phyloP scores from a whole-genome alignment of 2,113 vertebrate species.

The Petrocephalus zakoni region DNA sequence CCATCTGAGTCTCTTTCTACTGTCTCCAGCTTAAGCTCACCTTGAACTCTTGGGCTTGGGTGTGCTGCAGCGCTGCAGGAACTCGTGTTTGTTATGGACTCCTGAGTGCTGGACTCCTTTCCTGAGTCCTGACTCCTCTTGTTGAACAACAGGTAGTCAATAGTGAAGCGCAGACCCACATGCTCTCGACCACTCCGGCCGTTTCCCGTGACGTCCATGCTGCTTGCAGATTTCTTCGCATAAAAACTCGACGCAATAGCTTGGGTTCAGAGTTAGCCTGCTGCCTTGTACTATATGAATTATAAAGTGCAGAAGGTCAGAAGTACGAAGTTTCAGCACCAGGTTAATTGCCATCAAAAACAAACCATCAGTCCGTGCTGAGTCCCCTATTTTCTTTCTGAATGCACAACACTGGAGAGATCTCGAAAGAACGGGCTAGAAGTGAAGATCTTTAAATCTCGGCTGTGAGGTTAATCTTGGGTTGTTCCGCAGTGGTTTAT shows the following conservation, averaged over 20 bases:
- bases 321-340: neutral
- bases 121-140: conserved; percentile 47
- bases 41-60: conserved; percentile 33
- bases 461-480: neutral
- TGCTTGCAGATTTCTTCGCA: conserved; percentile 20
- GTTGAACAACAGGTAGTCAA: conserved; percentile 66
- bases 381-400: neutral
- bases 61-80: conserved; percentile 29
- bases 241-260: neutral
- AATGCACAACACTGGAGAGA: neutral
- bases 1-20: conserved; percentile 19
- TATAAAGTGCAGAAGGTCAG: neutral
- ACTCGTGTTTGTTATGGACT: conserved; percentile 30
- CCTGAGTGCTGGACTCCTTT: conserved; percentile 36
- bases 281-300: neutral
- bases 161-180: conserved; percentile 66
- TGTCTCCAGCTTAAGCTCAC: conserved; percentile 13
- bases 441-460: neutral
- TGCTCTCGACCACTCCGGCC: conserved; percentile 22
- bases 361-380: neutral
- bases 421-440: neutral
- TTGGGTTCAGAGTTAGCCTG: neutral
- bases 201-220: conserved; percentile 46
- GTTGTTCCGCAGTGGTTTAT: neutral
- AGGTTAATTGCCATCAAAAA: neutral